phyloP scores from a whole-genome alignment of 2,888 invertebrate species.

The Oxyteleia sp. region DNA sequence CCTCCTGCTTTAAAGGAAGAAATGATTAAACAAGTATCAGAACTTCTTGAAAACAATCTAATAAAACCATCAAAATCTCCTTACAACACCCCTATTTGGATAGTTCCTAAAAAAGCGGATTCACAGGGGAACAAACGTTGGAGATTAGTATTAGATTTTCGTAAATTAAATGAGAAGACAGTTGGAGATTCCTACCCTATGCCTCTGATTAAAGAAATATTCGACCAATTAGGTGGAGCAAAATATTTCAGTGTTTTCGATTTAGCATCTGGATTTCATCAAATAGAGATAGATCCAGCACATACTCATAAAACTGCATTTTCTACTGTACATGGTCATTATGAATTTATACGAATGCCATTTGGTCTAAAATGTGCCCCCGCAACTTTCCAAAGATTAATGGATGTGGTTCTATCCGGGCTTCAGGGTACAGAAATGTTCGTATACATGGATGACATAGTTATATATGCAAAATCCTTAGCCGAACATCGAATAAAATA shows the following conservation, averaged over 20 bases:
- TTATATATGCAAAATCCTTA: constrained; percentile 59
- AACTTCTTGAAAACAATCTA: constrained; percentile 11
- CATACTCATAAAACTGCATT: not conserved
- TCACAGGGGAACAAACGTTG: not conserved
- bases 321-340: constrained; percentile 64
- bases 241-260: not conserved
- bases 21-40: constrained; percentile 25
- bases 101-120: not conserved
- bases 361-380: constrained; percentile 14
- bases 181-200: not conserved
- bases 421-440: constrained; percentile 70
- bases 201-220: not conserved
- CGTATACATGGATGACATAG: constrained; percentile 72
- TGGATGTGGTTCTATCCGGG: constrained; percentile 78
- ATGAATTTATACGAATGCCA: constrained; percentile 71
- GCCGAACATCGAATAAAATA: constrained; percentile 64
- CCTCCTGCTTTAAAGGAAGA: constrained; percentile 30
- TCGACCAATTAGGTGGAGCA: not conserved
- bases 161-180: not conserved
- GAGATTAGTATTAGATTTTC: not conserved
- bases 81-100: not conserved
- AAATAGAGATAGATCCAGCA: not conserved
- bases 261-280: not conserved
- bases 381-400: constrained; percentile 83
- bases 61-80: not conserved